Evolutionary conservation across 2,888 invertebrate genomes (phyloP).

Genomic region (Drosophila sordidapex): DNA sequence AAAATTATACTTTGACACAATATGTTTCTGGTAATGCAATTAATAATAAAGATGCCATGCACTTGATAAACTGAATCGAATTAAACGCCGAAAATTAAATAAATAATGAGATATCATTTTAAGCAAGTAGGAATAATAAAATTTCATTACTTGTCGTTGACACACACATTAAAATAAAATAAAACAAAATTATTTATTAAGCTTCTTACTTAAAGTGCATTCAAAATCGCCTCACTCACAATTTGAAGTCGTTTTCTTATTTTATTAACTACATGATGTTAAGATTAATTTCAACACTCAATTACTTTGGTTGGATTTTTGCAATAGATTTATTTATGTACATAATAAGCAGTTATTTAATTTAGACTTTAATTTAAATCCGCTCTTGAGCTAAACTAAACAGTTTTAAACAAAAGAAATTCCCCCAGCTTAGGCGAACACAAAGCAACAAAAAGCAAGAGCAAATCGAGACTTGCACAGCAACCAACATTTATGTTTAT

Average conservation of each 20-base stretch:
- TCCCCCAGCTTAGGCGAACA: constrained; percentile 8
- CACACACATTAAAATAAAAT: background rate
- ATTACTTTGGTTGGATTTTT: background rate
- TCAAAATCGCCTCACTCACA: background rate
- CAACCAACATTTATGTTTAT: constrained; percentile 67
- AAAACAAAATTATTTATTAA: background rate
- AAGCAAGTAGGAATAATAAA: background rate
- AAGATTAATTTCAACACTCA: background rate
- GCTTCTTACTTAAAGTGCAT: background rate
- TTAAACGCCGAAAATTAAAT: constrained; percentile 40
- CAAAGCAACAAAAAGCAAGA: constrained; percentile 14
- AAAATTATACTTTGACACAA: background rate
- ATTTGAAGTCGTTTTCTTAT: background rate
- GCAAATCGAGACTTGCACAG: constrained; percentile 39
- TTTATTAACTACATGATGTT: rapidly evolving
- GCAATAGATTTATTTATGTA: background rate
- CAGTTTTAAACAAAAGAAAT: background rate
- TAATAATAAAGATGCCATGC: constrained; percentile 43
- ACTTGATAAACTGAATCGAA: constrained; percentile 33
- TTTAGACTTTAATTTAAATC: background rate
- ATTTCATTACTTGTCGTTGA: background rate
- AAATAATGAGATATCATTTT: constrained; percentile 19
- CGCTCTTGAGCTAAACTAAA: background rate
- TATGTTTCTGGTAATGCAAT: constrained; percentile 43
- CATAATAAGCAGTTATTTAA: background rate